Evolutionary conservation across 2,888 invertebrate genomes (phyloP), one percentile per base, ranked within the genome.

Genomic region (Drosophila meridiana): DNA sequence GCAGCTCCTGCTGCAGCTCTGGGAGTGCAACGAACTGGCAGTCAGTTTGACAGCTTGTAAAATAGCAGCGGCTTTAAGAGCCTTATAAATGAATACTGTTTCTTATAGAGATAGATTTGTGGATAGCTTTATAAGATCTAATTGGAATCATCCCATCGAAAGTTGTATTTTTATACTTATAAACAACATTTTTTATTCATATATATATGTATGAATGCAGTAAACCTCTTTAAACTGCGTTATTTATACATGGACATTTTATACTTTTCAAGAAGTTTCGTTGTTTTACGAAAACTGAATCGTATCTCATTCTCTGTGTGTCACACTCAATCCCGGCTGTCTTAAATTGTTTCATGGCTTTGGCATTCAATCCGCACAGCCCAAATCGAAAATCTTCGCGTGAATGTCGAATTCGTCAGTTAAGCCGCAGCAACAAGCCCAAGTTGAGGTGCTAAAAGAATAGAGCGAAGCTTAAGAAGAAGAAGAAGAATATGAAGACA

Each of bases 21-120:
- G 48, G 32, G 53, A 75, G 78, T 78, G 79, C 79, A 79, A 79
- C 74, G 79, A 79, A 79, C 79, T 77, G 63, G 20, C 57, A 66
- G 66, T 6, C 63, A 76, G 78, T 76, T 76, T 70, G 72, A 68
- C 79, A 86, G 67, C 43, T 73, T 72, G 62, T 64, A 74, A 69
- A 84, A 76, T 68, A 69, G 30, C 61, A 73, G 70, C 68, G 70
- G 40, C 66, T 59, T 63, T 60, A 74, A 82, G 63, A 69, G 59
- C 42, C 20, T 28, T 13, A 55, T 42, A 52, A 43, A 45, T 58
- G 11, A 14, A 66, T 30, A 40, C 43, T 9, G 26, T 13, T 13
- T 11, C 11, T 38, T n/a, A 55, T 28, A 42, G 28, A 4, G 26
- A n/a, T 5, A 28, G 9, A n/a, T 50, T 11, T 38, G 14, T 1